A percentile compares a stretch with the other conserved stretches of the same genome.
phyloP scores from a whole-genome alignment of 2,888 invertebrate genomes.

The Pantelozetes paolii region DNA sequence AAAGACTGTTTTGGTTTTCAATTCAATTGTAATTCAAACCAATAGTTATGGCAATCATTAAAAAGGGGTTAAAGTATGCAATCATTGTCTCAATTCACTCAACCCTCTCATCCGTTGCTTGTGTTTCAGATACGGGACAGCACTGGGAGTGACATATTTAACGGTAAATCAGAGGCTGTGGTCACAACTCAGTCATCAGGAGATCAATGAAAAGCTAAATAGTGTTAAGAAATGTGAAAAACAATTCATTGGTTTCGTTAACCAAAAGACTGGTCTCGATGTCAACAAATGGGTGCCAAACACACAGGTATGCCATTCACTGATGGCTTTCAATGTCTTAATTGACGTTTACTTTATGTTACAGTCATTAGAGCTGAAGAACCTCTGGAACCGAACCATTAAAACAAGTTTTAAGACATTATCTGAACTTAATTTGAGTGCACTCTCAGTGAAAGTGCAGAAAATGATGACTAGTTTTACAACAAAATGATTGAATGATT shows the following conservation, averaged over 20 bases:
- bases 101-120: neutral
- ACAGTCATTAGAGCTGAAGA: slow-evolving; percentile 4
- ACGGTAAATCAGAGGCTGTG: slow-evolving; percentile 11
- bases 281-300: neutral
- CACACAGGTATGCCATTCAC: neutral
- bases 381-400: neutral
- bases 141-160: slow-evolving; percentile 25
- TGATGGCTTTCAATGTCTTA: neutral
- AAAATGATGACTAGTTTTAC: neutral
- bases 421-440: neutral
- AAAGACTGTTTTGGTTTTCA: neutral
- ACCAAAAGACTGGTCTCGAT: neutral
- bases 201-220: neutral
- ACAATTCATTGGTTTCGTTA: neutral
- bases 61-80: neutral
- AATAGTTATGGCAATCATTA: slow-evolving; percentile 5
- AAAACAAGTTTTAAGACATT: neutral
- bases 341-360: neutral
- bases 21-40: neutral
- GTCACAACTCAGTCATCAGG: neutral
- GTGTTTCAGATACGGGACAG: slow-evolving; percentile 7
- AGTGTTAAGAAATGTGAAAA: neutral
- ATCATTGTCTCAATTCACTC: neutral
- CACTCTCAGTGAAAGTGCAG: neutral
- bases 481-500: neutral